Evolutionary conservation across 2,113 vertebrate species (phyloP), one percentile per base, ranked within the genome.

Genomic region (Gobius niger): DNA sequence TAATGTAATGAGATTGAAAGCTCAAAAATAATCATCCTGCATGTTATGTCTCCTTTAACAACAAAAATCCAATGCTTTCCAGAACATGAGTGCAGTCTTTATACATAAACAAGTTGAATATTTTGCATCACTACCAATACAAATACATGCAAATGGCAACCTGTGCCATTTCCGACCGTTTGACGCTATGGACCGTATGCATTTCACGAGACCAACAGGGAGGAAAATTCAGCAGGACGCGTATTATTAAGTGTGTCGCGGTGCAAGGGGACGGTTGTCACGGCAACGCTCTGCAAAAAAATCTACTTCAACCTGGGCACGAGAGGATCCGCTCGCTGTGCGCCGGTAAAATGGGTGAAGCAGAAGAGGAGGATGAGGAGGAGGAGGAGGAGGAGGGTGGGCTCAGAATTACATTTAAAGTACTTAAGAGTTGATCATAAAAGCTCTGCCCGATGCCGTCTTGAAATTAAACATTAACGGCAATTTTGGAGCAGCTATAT

Each of bases 191-290:
- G 3, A 34, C 24, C 7, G 44, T 46, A 9, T 46, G 66, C 12
- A 44, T 14, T 7, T 47, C 41, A 44, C 9, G 40, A 44, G 52
- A 73, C 16, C 7, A 5, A 49, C 19, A 18, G 50, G 5, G 46
- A 19, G 67, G 42, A 62, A 65, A 54, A 46, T 68, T 67, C 42
- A 70, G 47, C 41, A 44, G 63, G 40, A 64, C 19, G 10, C 52
- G n/a, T 34, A 34, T 34, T 34, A 34, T 34, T 24, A 68, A 54
- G 67, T 72, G 57, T 79, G 73, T 63, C 67, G 59, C 9, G 44
- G 66, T 72, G 71, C 76, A 46, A 60, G 69, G 83, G 67, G 81
- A 78, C 7, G 52, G 86, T 82, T 72, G 78, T 53, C 83, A 87
- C 74, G 74, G 76, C 63, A 87, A 87, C 84, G 44, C 49, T 52